A percentile compares a stretch with the other conserved stretches of the same genome.
Evolutionary conservation across 2,888 invertebrate species (phyloP).

Genomic region (Steromphala cineraria): DNA sequence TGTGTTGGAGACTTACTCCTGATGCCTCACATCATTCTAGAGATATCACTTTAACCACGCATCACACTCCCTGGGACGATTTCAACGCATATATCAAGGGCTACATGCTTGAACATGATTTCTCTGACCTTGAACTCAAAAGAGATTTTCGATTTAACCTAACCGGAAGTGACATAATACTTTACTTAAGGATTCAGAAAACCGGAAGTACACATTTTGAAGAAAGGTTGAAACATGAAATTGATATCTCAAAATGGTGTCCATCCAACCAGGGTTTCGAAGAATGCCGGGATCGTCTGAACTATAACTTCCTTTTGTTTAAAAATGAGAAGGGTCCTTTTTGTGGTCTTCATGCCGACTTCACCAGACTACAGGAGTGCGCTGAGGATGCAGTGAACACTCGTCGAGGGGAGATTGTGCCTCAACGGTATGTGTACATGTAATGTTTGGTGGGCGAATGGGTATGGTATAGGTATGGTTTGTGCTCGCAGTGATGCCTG

Average conservation of each 20-base stretch:
- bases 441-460: too few relatives aligned
- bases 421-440: slow-evolving; percentile 80
- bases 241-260: slow-evolving; percentile 94
- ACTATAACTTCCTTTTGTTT: slow-evolving; percentile 86
- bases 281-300: slow-evolving; percentile 61
- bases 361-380: slow-evolving; percentile 88
- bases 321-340: slow-evolving; percentile 73
- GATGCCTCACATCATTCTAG: too few relatives aligned
- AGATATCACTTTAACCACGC: too few relatives aligned
- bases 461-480: too few relatives aligned
- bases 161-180: slow-evolving; percentile 94
- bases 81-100: too few relatives aligned
- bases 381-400: slow-evolving; percentile 90
- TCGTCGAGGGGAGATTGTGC: slow-evolving; percentile 88
- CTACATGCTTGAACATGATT: neutral
- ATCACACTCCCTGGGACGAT: too few relatives aligned
- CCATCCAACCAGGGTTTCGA: slow-evolving; percentile 87
- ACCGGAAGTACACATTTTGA: slow-evolving; percentile 98
- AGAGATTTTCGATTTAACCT: slow-evolving; percentile 79
- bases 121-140: slow-evolving; percentile 80
- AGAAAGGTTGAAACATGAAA: slow-evolving; percentile 94
- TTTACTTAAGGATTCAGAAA: slow-evolving; percentile 98
- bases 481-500: too few relatives aligned
- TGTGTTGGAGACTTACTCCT: too few relatives aligned
- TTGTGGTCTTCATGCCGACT: slow-evolving; percentile 98